A percentile compares a stretch with the other conserved stretches of the same genome.
These are phyloP conservation scores for Sebastes miniatus DNA, from an alignment of 2,797 vertebrate genomes.

Conservation along the genomic window DNA sequence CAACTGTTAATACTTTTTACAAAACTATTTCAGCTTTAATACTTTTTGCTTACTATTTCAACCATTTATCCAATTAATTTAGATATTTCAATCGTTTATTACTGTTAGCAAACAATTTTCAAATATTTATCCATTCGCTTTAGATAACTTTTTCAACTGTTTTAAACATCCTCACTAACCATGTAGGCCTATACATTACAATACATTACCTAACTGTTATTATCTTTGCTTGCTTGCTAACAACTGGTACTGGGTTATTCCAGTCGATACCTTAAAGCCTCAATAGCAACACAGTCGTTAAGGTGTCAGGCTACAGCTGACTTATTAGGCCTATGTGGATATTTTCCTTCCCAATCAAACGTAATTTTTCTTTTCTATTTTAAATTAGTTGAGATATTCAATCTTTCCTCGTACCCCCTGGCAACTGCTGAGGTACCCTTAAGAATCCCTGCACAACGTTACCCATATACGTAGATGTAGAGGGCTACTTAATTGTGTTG, in stretches of 20 bases:
- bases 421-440: not conserved
- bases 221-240: not conserved
- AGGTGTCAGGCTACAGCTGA: not conserved
- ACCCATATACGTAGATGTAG: not conserved
- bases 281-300: not conserved
- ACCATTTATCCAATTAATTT: no score
- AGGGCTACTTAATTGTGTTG: not conserved
- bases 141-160: not conserved
- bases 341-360: not conserved
- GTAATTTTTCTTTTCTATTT: not conserved
- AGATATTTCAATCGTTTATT: accelerated
- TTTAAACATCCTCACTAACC: not conserved
- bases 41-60: no score
- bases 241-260: no score
- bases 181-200: not conserved
- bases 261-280: not conserved
- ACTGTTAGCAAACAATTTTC: not conserved
- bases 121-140: not conserved
- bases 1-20: no score
- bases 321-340: no score
- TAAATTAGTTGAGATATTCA: no score
- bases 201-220: not conserved
- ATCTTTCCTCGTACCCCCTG: not conserved
- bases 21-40: no score
- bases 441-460: not conserved